Conservation (phyloP, 2,888 invertebrate genomes). For the Phytoseiulus persimilis region DNA sequence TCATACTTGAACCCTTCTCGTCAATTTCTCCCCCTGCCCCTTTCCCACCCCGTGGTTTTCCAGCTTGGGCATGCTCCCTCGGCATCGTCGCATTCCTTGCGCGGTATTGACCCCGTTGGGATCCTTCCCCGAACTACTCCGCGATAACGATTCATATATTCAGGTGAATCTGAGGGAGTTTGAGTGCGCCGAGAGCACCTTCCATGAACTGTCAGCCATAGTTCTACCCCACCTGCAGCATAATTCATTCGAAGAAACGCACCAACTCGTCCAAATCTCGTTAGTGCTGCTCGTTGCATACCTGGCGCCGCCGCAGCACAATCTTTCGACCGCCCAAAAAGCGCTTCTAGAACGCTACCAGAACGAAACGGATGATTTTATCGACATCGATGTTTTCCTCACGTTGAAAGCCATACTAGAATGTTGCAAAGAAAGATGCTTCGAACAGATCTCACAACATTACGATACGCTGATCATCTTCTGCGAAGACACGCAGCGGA, state of each 20-base stretch:
- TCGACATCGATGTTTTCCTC: constrained; percentile 25
- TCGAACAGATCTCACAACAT: constrained; percentile 23
- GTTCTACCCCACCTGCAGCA: background rate
- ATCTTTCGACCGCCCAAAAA: background rate
- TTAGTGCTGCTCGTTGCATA: constrained; percentile 7
- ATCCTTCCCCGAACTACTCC: too few species aligned
- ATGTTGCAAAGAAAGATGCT: constrained; percentile 20
- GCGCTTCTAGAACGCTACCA: background rate
- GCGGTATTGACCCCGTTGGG: too few species aligned
- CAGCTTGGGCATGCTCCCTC: too few species aligned
- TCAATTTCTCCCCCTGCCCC: too few species aligned
- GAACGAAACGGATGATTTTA: background rate
- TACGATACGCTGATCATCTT: constrained; percentile 15
- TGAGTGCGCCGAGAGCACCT: constrained; percentile 1
- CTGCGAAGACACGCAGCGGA: constrained; percentile 15
- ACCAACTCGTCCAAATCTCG: constrained; percentile 9
- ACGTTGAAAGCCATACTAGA: constrained; percentile 12
- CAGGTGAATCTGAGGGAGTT: constrained; percentile 22
- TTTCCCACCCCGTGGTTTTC: too few species aligned
- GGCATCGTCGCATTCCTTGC: too few species aligned
- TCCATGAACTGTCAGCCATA: background rate
- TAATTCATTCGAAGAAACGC: constrained; percentile 10
- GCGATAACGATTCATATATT: too few species aligned
- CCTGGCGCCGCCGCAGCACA: constrained; percentile 30
- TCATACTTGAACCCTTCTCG: too few species aligned